Base-by-base conservation (phyloP, 2,888 invertebrate species). In the Tenthredo amoena region DNA sequence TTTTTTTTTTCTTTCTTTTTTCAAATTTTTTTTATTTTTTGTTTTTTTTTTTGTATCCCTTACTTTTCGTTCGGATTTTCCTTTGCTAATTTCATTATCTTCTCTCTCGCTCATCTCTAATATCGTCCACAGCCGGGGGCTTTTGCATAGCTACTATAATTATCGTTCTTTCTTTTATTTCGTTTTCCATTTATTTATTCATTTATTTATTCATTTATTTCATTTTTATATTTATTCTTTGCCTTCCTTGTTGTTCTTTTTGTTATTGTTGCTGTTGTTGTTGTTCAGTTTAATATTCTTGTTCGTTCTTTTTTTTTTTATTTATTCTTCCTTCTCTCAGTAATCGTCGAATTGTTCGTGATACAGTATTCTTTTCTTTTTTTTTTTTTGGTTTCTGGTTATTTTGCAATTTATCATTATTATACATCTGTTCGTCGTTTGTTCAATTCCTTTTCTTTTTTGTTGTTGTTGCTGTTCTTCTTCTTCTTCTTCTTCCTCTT, bases 361-460 rank as follows among this genome's bases (percentile, higher is more conserved):
- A n/a, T 55, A 50, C n/a, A 55, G 31, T 55, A 26, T 62, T 26
- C 26, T 62, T 58, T n/a, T 18, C n/a, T 55, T 58, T 7, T 58
- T 58, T 26, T 26, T 26, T 0, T 2, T 2, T 12, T 10, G 43
- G 12, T 47, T 47, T 10, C 43, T 37, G 37, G 2, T 47, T 47
- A 47, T 47, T 47, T 10, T 12, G 43, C 7, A 47, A 47, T 47
- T 47, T 47, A 47, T 47, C 43, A 47, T 47, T 2, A 47, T 47
- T 10, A 5, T 47, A 90, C 92, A 91, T 85, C 89, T 62, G 90
- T 91, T 91, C 93, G 90, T 62, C 26, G 26, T 91, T 92, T 92
- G 92, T 89, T 91, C 90, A 88, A 92, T 47, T 47, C 92, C 91
- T 92, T 92, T 93, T 91, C 89, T 91, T 89, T 91, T 90, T 26